Conservation (phyloP, 2,888 invertebrate genomes). For the Synanthedon formicaeformis region DNA sequence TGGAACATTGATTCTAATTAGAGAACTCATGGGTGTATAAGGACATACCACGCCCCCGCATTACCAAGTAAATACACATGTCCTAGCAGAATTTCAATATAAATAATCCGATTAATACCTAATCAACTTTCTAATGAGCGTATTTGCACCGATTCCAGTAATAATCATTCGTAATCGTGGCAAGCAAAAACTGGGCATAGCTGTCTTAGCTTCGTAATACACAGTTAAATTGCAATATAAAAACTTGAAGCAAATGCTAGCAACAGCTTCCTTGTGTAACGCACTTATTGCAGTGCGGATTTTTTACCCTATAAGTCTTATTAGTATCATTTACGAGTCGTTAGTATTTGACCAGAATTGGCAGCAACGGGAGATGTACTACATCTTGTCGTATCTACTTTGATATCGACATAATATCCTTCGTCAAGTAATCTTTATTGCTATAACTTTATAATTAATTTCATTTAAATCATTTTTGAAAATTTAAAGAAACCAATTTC, state of each 20-base stretch:
- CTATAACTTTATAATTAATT: too few species aligned
- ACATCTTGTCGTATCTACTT: too few species aligned
- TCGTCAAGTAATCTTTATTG: too few species aligned
- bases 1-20: too few species aligned
- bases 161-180: background rate
- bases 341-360: too few species aligned
- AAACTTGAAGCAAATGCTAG: conserved; percentile 21
- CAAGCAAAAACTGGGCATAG: too few species aligned
- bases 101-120: background rate
- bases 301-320: background rate
- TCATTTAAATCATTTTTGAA: too few species aligned
- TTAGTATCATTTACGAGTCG: too few species aligned
- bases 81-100: background rate
- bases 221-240: conserved; percentile 19
- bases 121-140: background rate
- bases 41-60: background rate
- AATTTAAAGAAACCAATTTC: too few species aligned
- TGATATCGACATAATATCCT: too few species aligned
- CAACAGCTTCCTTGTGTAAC: conserved; percentile 22
- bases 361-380: too few species aligned
- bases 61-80: background rate
- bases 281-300: background rate
- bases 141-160: background rate
- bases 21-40: background rate
- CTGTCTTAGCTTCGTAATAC: conserved; percentile 21